A percentile compares a stretch with the other conserved stretches of the same genome.
These are phyloP conservation scores for Dolomedes plantarius DNA, from an alignment of 2,888 invertebrate species.

Conservation along the genomic window DNA sequence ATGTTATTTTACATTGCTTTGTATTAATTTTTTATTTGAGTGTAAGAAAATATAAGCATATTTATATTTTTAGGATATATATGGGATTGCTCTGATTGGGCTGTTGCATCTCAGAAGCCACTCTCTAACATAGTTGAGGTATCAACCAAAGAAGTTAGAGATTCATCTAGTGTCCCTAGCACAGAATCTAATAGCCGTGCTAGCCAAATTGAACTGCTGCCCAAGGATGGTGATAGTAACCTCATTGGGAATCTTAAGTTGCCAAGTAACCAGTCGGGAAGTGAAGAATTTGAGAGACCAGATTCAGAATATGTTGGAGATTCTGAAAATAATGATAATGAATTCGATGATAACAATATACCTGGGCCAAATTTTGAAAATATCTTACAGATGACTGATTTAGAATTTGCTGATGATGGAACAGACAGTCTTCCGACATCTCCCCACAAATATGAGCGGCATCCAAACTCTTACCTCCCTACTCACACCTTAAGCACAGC, in stretches of 20 bases:
- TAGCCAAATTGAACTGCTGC: conserved; percentile 72
- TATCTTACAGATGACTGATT: conserved; percentile 75
- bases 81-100: conserved; percentile 99
- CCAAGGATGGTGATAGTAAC: conserved; percentile 32
- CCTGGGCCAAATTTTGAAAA: conserved; percentile 78
- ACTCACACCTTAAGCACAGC: conserved; percentile 75
- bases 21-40: too few species aligned
- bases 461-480: conserved; percentile 90
- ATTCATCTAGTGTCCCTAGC: conserved; percentile 88
- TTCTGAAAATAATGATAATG: conserved; percentile 82
- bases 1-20: too few species aligned
- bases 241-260: not conserved
- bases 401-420: conserved; percentile 74
- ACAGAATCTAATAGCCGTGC: conserved; percentile 83
- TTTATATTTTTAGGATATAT: conserved; percentile 90
- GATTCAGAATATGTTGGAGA: conserved; percentile 82
- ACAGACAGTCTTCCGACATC: conserved; percentile 73
- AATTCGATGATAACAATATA: conserved; percentile 79
- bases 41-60: too few species aligned
- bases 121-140: conserved; percentile 95
- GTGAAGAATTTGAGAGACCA: conserved; percentile 71
- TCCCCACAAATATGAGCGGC: conserved; percentile 84
- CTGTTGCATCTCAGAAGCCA: conserved; percentile 84
- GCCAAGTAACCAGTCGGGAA: conserved; percentile 49
- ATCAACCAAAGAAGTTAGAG: conserved; percentile 91